A percentile compares a stretch with the other conserved stretches of the same genome.
phyloP scores from a whole-genome alignment of 1,140 invertebrate genomes.

The Cydia fagiglandana region DNA sequence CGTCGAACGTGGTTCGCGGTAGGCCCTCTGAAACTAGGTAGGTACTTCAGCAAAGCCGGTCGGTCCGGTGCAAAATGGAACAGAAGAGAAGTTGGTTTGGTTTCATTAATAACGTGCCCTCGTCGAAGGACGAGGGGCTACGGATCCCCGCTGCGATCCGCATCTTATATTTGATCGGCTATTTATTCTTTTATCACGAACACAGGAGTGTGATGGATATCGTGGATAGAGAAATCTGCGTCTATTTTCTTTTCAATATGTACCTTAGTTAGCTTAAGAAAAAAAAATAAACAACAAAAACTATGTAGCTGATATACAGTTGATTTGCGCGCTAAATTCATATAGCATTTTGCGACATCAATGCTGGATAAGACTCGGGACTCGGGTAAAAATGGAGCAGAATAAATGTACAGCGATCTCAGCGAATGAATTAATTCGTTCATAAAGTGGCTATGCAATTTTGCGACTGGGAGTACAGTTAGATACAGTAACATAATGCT shows the following conservation, averaged over 20 bases:
- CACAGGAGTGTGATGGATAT: neutral
- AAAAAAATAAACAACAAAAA: no score
- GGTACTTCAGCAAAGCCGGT: neutral
- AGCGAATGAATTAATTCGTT: no score
- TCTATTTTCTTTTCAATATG: neutral
- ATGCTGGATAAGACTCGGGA: no score
- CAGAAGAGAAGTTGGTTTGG: neutral
- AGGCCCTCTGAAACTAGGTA: neutral
- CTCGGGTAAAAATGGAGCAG: no score
- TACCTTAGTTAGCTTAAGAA: neutral
- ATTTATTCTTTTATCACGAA: neutral
- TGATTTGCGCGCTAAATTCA: no score
- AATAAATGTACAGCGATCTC: no score
- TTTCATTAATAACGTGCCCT: slow-evolving; percentile 16
- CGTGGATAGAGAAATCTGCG: neutral
- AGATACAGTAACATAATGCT: no score
- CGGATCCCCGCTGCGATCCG: slow-evolving; percentile 15
- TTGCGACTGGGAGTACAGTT: no score
- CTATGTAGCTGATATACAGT: no score
- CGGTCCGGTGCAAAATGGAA: neutral
- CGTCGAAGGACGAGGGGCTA: neutral
- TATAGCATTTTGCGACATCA: no score
- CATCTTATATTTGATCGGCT: neutral
- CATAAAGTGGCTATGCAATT: no score
- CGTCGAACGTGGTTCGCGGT: no score